A percentile compares a stretch with the other conserved stretches of the same genome.
phyloP scores from a whole-genome alignment of 2,888 invertebrate genomes.

The Leptinotarsa peninsularis region DNA sequence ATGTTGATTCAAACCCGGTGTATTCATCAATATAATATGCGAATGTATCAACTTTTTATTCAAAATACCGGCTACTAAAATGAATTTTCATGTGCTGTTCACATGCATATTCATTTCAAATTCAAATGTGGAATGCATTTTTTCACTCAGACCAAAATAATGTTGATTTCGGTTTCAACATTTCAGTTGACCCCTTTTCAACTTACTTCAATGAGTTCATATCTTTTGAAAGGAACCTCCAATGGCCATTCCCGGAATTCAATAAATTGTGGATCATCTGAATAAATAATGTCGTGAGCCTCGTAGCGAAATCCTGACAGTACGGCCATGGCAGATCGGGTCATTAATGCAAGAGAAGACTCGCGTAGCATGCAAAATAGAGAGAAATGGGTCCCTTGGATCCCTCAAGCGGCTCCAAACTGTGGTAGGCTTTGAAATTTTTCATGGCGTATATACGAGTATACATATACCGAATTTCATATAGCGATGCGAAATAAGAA shows the following conservation, averaged over 20 bases:
- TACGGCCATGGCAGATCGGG: slow-evolving; percentile 5
- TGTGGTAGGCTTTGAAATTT: slow-evolving; percentile 6
- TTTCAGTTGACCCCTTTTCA: background rate
- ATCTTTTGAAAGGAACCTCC: background rate
- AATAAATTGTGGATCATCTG: slow-evolving; percentile 20
- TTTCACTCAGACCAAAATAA: too few relatives aligned
- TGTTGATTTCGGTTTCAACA: too few relatives aligned
- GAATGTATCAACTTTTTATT: too few relatives aligned
- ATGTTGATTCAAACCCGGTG: too few relatives aligned
- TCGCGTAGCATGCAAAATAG: slow-evolving; percentile 19
- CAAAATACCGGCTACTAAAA: too few relatives aligned
- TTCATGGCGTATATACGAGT: background rate
- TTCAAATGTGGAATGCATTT: too few relatives aligned
- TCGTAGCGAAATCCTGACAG: slow-evolving; percentile 15
- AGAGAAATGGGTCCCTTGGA: slow-evolving; percentile 13
- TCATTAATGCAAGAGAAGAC: slow-evolving; percentile 13
- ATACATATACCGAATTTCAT: slow-evolving; percentile 3
- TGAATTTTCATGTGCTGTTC: too few relatives aligned
- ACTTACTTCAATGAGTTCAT: background rate
- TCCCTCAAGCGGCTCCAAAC: background rate
- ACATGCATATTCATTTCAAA: too few relatives aligned
- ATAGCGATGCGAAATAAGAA: slow-evolving; percentile 4
- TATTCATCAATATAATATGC: too few relatives aligned
- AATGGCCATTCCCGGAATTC: slow-evolving; percentile 8
- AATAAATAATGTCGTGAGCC: slow-evolving; percentile 27